Evolutionary conservation across 2,888 invertebrate species (phyloP), one percentile per base, ranked within the genome.

Genomic region (Conistra vaccinii): DNA sequence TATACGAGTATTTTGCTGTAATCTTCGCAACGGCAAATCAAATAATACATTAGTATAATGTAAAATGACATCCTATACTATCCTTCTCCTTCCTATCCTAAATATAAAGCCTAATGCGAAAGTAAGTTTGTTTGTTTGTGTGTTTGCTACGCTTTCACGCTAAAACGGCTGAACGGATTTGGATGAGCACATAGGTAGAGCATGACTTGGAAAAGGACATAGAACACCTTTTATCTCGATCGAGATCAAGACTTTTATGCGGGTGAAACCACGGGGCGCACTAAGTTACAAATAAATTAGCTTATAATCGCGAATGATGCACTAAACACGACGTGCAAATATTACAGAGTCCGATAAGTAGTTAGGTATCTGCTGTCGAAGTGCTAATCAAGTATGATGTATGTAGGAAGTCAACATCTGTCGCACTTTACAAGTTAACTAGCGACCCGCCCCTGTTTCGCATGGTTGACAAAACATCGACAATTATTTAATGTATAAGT

Each of bases 381-480:
- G 55, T 80, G 81, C 55, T 78, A 78, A 78, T 57, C n/a, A 35
- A 5, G 20, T 26, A 20, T 63, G 12, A 65, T 60, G 58, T 73
- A 61, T 53, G 48, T n/a, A 39, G 68, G 55, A 78, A 80, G 51
- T 53, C 12, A 2, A 53, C 51, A 45, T 39, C 5, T 58, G 23
- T 76, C 57, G 23, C 48, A 26, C 20, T n/a, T n/a, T 20, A 32
- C 26, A 42, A 35, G 7, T 60, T 10, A 26, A 55, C 55, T 55
- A 55, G 26, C 14, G 14, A 26, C 14, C 26, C 6, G 6, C 2
- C 55, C 55, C 55, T 14, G 26, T 5, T 53, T 55, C 14, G 55
- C 14, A 26, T 6, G 6, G 14, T 53, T 39, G 10, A 5, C 10
- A 39, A 17, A 20, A 26, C 17, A 35, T 35, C 14, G 23, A 60